Evolutionary conservation across 2,888 invertebrate genomes (phyloP).

Genomic region (Mesorhabditis spiculigera): DNA sequence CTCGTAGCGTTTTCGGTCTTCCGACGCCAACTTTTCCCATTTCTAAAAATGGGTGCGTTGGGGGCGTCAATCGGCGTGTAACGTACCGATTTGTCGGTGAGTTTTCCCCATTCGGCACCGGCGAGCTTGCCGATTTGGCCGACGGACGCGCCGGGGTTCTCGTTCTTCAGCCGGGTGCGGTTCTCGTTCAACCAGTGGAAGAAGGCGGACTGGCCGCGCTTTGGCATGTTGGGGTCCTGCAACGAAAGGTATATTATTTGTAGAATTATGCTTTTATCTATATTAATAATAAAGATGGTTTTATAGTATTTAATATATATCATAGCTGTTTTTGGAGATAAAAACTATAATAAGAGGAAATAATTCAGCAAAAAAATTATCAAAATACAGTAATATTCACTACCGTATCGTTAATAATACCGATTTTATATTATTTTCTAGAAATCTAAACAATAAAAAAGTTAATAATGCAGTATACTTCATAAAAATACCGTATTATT

Average conservation of each 20-base stretch:
- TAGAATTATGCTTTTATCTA: not conserved
- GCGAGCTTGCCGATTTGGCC: not conserved
- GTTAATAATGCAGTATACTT: too few relatives aligned
- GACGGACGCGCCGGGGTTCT: constrained; percentile 3
- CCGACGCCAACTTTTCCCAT: not conserved
- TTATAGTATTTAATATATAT: too few relatives aligned
- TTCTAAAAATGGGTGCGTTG: not conserved
- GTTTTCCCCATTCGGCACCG: not conserved
- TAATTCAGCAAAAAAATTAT: too few relatives aligned
- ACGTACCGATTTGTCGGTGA: constrained; percentile 1
- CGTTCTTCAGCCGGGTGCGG: not conserved
- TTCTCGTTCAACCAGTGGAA: constrained; percentile 2
- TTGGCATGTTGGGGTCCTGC: constrained; percentile 3
- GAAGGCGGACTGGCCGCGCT: constrained; percentile 5
- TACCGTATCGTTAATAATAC: too few relatives aligned
- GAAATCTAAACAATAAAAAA: too few relatives aligned
- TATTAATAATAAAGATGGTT: too few relatives aligned
- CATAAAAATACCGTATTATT: too few relatives aligned
- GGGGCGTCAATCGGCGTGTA: too few relatives aligned
- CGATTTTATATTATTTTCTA: too few relatives aligned
- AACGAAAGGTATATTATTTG: not conserved
- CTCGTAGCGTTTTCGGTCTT: not conserved
- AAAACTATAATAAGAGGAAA: too few relatives aligned
- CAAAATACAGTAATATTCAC: too few relatives aligned
- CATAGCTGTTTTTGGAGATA: too few relatives aligned